These are phyloP conservation scores for Oxyruncus cristatus DNA, from an alignment of 2,113 vertebrate genomes.

Conservation along the genomic window DNA sequence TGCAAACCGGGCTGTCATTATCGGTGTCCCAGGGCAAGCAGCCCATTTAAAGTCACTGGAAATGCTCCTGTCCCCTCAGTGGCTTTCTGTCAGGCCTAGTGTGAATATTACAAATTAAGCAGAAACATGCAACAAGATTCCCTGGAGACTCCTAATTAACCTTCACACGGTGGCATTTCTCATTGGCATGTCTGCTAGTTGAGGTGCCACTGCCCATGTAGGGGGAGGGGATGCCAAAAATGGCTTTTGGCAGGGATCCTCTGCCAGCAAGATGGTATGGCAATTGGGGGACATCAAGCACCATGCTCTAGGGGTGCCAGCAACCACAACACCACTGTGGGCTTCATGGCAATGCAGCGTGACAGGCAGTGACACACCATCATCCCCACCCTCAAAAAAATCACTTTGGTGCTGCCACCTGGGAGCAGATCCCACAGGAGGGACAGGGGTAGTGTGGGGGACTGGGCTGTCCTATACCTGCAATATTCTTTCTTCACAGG, in stretches of 20 bases:
- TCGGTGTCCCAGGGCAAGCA: neutral
- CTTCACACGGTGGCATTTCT: fast-evolving
- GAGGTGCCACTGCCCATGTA: neutral
- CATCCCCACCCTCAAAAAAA: neutral
- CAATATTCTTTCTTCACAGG: neutral
- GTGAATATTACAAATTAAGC: slow-evolving; percentile 31
- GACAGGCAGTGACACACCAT: fast-evolving
- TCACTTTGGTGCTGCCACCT: fast-evolving
- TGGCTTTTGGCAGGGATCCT: neutral
- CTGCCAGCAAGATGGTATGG: fast-evolving
- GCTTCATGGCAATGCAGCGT: fast-evolving
- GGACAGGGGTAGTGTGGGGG: neutral
- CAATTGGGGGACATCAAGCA: fast-evolving
- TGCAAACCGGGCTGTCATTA: neutral
- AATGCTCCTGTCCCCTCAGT: neutral
- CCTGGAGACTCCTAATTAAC: slow-evolving; percentile 24
- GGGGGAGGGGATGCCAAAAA: neutral
- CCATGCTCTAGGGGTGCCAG: fast-evolving
- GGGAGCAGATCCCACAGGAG: neutral
- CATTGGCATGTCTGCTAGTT: neutral
- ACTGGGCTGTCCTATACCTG: fast-evolving
- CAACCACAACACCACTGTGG: fast-evolving
- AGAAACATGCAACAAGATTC: neutral
- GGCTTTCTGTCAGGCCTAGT: slow-evolving; percentile 18
- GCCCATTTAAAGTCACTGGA: neutral